Evolutionary conservation across 2,797 vertebrate species (phyloP), one percentile per base, ranked within the genome.

Genomic region (Dermochelys coriacea): DNA sequence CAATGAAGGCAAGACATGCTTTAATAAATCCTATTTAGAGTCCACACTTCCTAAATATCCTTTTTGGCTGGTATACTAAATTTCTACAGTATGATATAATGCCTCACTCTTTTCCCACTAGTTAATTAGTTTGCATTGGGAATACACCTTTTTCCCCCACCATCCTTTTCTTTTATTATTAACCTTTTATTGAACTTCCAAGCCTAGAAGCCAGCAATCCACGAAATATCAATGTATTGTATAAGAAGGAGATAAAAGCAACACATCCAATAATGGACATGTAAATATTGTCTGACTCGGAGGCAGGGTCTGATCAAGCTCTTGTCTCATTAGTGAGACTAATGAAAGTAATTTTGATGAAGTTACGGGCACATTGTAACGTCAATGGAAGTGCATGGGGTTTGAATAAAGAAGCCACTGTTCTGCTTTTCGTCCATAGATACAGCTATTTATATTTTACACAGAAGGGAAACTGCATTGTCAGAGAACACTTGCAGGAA

Each of bases 11-110:
- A 91, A 93, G 25, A 71, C 3, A 77, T 81, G 51, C 55, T 95
- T 95, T 88, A 82, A 6, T 29, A 77, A 83, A 88, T 96, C 78
- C 95, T 93, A 93, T 94, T 96, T 91, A 97, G 41, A 84, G 51
- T 5, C 14, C 12, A 11, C 87, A 85, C 74, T 96, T 93, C 78
- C 93, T 91, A 96, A 96, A 93, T 86, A 86, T n/a, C n/a, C 71
- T 96, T 85, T 92, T 71, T 85, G 89, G 68, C 25, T 84, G 80
- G 29, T 55, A 88, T 27, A 9, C 41, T 94, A 51, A 57, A 11
- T 91, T 95, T 91, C n/a, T 88, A 54, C 27, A 51, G 3, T 4
- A 68, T 82, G 45, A 86, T 87, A 91, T 41, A 95, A 95, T 29
- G 68, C 34, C 49, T 37, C 55, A 31, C 86, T 92, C 27, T 19